A percentile compares a stretch with the other conserved stretches of the same genome.
Evolutionary conservation across 2,888 invertebrate genomes (phyloP).

Genomic region (Drosophila longiperda): DNA sequence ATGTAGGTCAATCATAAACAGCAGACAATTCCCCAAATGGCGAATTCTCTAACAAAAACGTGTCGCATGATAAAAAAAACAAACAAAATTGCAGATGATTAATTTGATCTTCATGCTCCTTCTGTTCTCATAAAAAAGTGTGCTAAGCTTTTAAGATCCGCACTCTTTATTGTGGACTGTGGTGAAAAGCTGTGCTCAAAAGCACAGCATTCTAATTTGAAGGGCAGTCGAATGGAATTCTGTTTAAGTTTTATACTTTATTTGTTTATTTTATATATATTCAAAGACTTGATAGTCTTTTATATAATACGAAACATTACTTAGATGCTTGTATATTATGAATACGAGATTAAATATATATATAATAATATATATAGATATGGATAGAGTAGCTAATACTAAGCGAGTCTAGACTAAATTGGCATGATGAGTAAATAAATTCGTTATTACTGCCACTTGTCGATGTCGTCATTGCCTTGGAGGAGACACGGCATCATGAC

Average conservation of each 20-base stretch:
- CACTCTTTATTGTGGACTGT: not conserved
- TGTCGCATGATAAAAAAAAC: not conserved
- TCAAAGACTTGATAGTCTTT: not conserved
- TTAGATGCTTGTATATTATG: constrained; percentile 18
- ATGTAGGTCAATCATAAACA: constrained; percentile 60
- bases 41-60: constrained; percentile 13
- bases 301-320: not conserved
- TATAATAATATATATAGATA: not conserved
- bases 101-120: constrained; percentile 2
- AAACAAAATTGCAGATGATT: not conserved
- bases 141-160: not conserved
- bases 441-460: constrained; percentile 61
- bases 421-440: not conserved
- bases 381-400: constrained; percentile 44
- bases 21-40: constrained; percentile 1
- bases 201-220: not conserved
- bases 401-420: constrained; percentile 12
- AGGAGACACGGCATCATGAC: constrained; percentile 82
- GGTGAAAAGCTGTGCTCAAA: not conserved
- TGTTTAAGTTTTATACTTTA: not conserved
- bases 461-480: constrained; percentile 75
- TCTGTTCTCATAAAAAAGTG: not conserved
- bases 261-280: constrained; percentile 1
- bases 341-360: constrained; percentile 31
- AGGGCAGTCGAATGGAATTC: not conserved